Conservation (phyloP, 1,140 invertebrate species). For the Drosophila pachea region DNA sequence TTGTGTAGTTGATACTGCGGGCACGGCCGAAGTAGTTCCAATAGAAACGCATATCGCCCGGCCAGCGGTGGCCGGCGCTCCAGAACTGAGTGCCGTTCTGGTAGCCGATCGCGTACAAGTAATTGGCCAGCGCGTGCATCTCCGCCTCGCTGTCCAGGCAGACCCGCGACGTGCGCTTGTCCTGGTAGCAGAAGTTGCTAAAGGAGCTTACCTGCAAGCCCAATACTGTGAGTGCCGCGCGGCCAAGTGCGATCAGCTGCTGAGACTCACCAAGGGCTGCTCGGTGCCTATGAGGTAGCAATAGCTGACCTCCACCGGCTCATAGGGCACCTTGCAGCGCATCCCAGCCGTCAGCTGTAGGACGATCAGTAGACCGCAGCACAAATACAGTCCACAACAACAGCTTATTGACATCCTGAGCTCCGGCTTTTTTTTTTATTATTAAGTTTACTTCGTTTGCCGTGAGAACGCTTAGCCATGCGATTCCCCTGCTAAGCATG, state of each 20-base stretch:
- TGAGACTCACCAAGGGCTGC: constrained; percentile 47
- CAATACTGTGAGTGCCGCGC: background rate
- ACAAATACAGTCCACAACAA: constrained; percentile 3
- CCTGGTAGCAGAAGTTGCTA: constrained; percentile 65
- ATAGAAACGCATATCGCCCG: constrained; percentile 56
- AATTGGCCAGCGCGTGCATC: constrained; percentile 54
- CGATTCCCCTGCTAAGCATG: too few species aligned
- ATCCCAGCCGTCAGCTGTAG: background rate
- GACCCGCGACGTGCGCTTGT: constrained; percentile 60
- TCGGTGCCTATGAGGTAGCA: constrained; percentile 55
- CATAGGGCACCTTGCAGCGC: constrained; percentile 58
- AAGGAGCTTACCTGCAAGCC: constrained; percentile 51
- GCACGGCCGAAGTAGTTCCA: constrained; percentile 68
- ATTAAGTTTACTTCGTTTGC: too few species aligned
- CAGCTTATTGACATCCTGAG: background rate
- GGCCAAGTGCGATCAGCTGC: background rate
- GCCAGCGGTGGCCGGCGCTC: constrained; percentile 66
- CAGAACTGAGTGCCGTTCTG: constrained; percentile 57
- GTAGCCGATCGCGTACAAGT: constrained; percentile 46
- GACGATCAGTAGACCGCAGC: background rate
- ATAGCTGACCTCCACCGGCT: constrained; percentile 57
- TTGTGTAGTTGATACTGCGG: constrained; percentile 51
- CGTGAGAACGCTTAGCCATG: too few species aligned
- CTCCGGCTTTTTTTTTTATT: too few species aligned
- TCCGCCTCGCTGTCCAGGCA: constrained; percentile 59